phyloP scores from a whole-genome alignment of 2,888 invertebrate genomes.

The Hirtodrosophila histrioides region DNA sequence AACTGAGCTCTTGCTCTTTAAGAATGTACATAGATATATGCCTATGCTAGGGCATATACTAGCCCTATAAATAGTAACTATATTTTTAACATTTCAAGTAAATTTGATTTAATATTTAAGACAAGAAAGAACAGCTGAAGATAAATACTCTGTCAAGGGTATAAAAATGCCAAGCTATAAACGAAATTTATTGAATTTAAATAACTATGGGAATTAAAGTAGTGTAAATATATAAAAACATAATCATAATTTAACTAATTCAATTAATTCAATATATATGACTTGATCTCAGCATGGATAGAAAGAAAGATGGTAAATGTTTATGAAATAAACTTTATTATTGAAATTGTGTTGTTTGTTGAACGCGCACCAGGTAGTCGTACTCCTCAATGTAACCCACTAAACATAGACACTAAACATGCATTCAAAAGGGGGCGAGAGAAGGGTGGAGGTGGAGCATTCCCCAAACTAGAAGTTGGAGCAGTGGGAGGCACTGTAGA shows the following conservation, averaged over 20 bases:
- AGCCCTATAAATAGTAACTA: too few relatives aligned
- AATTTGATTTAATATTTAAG: too few relatives aligned
- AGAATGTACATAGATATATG: neutral
- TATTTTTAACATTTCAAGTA: too few relatives aligned
- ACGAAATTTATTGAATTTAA: too few relatives aligned
- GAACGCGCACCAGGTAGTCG: conserved; percentile 70
- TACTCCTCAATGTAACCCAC: conserved; percentile 42
- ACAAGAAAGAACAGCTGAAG: too few relatives aligned
- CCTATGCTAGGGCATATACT: too few relatives aligned
- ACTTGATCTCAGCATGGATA: conserved; percentile 54
- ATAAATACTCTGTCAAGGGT: too few relatives aligned
- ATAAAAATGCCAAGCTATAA: too few relatives aligned
- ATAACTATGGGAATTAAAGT: too few relatives aligned
- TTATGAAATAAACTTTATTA: conserved; percentile 58
- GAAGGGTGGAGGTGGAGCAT: neutral
- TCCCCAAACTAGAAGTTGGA: conserved; percentile 38
- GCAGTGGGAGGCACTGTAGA: conserved; percentile 64
- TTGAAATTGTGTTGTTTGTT: conserved; percentile 33
- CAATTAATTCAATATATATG: too few relatives aligned
- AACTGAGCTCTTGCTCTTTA: neutral
- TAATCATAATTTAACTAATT: too few relatives aligned
- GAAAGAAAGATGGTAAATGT: conserved; percentile 22
- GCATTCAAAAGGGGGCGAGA: conserved; percentile 19
- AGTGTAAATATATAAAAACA: too few relatives aligned
- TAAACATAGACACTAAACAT: conserved; percentile 46